phyloP scores from a whole-genome alignment of 2,797 vertebrate genomes.

The Paedocypris micromegethes region DNA sequence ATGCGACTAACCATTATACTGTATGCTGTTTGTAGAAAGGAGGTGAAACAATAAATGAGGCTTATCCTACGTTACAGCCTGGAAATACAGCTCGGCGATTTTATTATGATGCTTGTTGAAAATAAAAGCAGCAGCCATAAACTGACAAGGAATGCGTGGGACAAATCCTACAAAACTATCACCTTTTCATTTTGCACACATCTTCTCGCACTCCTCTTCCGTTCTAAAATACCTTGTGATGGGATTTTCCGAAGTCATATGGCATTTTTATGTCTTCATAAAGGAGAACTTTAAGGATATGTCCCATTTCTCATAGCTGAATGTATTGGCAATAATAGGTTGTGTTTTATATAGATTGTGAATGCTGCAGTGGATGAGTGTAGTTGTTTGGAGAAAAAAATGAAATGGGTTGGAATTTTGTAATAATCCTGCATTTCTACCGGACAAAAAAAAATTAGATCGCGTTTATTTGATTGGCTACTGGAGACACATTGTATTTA shows the following conservation, averaged over 20 bases:
- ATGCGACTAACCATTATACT: slow-evolving; percentile 50
- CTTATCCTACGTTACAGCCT: slow-evolving; percentile 52
- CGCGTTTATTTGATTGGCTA: no score
- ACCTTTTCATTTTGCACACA: slow-evolving; percentile 39
- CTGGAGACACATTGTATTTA: no score
- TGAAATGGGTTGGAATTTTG: no score
- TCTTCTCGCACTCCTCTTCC: slow-evolving; percentile 32
- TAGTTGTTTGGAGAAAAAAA: neutral
- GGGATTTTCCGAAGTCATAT: slow-evolving; percentile 12
- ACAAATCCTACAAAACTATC: slow-evolving; percentile 42
- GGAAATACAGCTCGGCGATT: slow-evolving; percentile 41
- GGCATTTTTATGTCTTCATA: neutral
- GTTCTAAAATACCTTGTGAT: slow-evolving; percentile 14
- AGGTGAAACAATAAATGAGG: slow-evolving; percentile 57
- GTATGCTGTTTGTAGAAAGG: slow-evolving; percentile 53
- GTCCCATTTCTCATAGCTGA: no score
- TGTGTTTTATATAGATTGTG: slow-evolving; percentile 16
- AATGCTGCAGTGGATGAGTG: slow-evolving; percentile 3
- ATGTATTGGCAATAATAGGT: slow-evolving; percentile 1
- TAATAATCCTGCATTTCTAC: no score
- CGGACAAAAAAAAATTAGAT: no score
- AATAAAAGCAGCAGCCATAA: slow-evolving; percentile 47
- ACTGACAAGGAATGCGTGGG: slow-evolving; percentile 30
- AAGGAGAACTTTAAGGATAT: no score
- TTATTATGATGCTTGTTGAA: slow-evolving; percentile 49